Base-by-base conservation (phyloP, 2,113 vertebrate species). In the Crypturellus undulatus region DNA sequence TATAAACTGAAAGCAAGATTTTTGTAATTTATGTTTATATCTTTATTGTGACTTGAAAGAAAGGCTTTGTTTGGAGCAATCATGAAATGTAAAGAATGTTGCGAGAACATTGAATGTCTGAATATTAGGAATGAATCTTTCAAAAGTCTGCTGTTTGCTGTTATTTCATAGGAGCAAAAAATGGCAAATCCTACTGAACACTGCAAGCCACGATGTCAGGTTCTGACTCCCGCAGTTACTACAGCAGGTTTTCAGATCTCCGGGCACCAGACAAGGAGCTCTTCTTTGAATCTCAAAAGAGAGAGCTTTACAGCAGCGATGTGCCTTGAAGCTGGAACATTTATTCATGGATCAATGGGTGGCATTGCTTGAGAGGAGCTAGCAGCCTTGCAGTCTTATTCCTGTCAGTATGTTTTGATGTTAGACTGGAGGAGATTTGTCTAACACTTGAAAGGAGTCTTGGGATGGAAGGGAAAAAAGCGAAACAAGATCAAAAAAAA, bases 291-390 rank as follows among this genome's bases (percentile, higher is more conserved):
- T 96, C 79, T 84, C 73, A 75, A 91, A 79, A 71, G 93, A 92
- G 88, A 92, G 62, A 87, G 80, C 54, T 92, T 89, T 92, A 63
- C 88, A 93, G 76, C 92, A 78, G 82, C 36, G 79, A 86, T 92
- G 92, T 94, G 96, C 97, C 96, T 97, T 92, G 95, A 79, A 97
- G 96, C 94, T 89, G 90, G 94, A 96, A 94, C 96, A 94, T 96
- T 96, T 96, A 96, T 97, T 96, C 96, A 96, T 83, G 93, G 96
- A 97, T 96, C 97, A 96, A 96, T 93, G 96, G 93, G 94, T 96
- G 96, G 93, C 90, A 65, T 79, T 87, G 93, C 92, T 94, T 73
- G 91, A 96, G 94, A 96, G 94, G 77, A 94, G 93, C 78, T 79
- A 80, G 90, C 89, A 83, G 95, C 94, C 91, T 96, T 30, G 89